Evolutionary conservation across 1,140 invertebrate genomes (phyloP), one percentile per base, ranked within the genome.

Genomic region (Sinonovacula constricta): DNA sequence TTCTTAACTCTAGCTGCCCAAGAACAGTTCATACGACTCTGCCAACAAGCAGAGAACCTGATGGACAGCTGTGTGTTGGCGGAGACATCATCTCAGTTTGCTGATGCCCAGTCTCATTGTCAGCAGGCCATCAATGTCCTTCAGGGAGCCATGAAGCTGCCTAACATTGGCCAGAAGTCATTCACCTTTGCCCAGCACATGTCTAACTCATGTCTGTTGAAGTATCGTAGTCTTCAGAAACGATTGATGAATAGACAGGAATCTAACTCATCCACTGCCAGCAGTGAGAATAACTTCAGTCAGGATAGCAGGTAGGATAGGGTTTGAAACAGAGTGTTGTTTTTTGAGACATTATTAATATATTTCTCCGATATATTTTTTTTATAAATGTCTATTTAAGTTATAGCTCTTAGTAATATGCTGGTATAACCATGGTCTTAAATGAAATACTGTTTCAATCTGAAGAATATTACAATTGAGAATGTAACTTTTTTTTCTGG

Each of bases 171-270:
- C 89, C 95, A 95, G 0, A 95, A 97, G 86, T 96, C 95, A 0
- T 94, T 97, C 85, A 95, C 95, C 5, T 95, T 95, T 83, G 97
- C 97, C 4, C 93, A 95, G 85, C 97, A 97, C 94, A 98, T 97
- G 86, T 96, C 98, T 88, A 98, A 97, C 85, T 96, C 96, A 26
- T 98, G 97, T 88, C 94, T 98, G 0, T 96, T 98, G 95, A 93
- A 96, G 77, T 95, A 95, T 0, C 93, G 96, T 53, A 96, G 95
- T 88, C 92, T 98, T 14, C 96, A 98, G 67, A 86, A 86, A 53
- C 74, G 80, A 31, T 56, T 68, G 28, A 76, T 83, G 30, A 33
- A 49, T 33, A 63, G 81, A 39, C 78, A 81, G 36, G 78, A 83
- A 70, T 82, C 76, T 12, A 82, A 79, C 60, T 71, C 69, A 56